Evolutionary conservation across 2,113 vertebrate species (phyloP).

Genomic region (Psammodynastes pulverulentus): DNA sequence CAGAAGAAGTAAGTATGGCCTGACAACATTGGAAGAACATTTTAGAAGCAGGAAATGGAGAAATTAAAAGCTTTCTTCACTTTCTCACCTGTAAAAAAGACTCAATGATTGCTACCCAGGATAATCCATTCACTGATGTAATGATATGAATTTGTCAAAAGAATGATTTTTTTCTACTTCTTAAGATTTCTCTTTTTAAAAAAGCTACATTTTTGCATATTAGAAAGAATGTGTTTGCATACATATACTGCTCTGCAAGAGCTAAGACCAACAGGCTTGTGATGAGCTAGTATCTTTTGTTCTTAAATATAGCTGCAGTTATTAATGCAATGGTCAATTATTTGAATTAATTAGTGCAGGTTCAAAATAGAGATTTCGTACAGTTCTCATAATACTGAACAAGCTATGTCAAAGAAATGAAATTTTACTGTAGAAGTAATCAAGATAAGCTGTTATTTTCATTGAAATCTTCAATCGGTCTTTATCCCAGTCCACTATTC

Average conservation of each 20-base stretch:
- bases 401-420: not conserved
- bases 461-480: too few relatives aligned
- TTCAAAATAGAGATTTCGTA: not conserved
- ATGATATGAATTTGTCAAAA: not conserved
- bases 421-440: not conserved
- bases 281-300: not conserved
- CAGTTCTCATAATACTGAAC: not conserved
- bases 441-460: not conserved
- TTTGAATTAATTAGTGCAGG: not conserved
- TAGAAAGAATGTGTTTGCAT: not conserved
- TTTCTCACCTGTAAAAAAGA: not conserved
- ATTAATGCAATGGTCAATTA: not conserved
- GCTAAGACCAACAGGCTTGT: not conserved
- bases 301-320: not conserved
- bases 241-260: not conserved
- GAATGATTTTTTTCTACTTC: not conserved
- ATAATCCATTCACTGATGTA: not conserved
- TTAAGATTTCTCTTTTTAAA: not conserved
- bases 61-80: not conserved
- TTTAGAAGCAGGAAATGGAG: not conserved
- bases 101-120: not conserved
- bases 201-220: not conserved
- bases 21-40: not conserved
- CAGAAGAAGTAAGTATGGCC: not conserved
- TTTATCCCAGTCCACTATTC: too few relatives aligned